These are phyloP conservation scores for Mormyrus lacerda DNA, from an alignment of 2,113 vertebrate species.

Conservation along the genomic window DNA sequence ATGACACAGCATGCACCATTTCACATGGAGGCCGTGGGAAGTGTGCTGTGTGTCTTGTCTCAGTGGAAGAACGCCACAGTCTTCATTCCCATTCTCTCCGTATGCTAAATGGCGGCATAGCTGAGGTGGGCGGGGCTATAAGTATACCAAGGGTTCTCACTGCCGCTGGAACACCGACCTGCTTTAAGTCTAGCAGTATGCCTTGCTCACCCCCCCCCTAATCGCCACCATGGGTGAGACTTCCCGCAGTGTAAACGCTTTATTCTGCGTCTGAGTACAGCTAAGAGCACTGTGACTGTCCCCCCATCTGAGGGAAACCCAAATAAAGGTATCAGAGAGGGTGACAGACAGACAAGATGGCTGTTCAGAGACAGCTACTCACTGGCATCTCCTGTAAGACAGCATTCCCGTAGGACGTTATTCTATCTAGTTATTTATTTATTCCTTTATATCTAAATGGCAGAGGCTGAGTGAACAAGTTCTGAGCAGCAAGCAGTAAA, in stretches of 20 bases:
- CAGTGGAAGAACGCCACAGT: background rate
- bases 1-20: background rate
- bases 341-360: background rate
- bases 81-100: background rate
- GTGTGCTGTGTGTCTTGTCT: background rate
- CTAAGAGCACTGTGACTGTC: background rate
- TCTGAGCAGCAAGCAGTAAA: background rate
- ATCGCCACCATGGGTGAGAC: background rate
- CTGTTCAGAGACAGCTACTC: background rate
- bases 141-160: background rate
- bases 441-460: background rate
- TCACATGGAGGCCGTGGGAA: background rate
- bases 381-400: background rate
- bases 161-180: background rate
- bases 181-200: background rate
- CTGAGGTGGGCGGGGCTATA: background rate
- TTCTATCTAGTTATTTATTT: background rate
- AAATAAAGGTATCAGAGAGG: conserved; percentile 3
- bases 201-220: background rate
- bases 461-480: background rate
- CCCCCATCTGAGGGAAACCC: background rate
- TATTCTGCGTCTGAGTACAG: background rate
- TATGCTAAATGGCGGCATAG: background rate
- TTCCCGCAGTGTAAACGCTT: background rate
- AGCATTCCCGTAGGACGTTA: background rate